phyloP scores from a whole-genome alignment of 2,797 vertebrate genomes.

The Telmatherina bonti region DNA sequence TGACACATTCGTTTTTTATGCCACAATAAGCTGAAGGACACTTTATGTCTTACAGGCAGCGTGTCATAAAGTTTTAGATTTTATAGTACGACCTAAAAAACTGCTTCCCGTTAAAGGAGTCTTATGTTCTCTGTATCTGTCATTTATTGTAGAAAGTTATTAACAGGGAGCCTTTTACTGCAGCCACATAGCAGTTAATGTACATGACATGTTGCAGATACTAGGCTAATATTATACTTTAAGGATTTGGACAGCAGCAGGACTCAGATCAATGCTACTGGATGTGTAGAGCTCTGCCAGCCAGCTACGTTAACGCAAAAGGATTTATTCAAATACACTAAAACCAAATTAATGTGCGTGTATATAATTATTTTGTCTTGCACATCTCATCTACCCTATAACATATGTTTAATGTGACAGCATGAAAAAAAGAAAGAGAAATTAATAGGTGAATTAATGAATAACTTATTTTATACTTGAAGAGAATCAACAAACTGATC shows the following conservation, averaged over 20 bases:
- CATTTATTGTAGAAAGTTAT: neutral
- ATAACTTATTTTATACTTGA: too few relatives aligned
- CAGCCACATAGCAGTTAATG: neutral
- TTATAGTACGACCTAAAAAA: neutral
- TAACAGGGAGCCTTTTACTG: neutral
- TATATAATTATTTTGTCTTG: too few relatives aligned
- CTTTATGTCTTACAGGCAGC: neutral
- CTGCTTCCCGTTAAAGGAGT: neutral
- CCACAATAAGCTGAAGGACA: conserved; percentile 16
- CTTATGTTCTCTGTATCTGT: neutral
- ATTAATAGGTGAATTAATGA: too few relatives aligned
- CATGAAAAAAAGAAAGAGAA: too few relatives aligned
- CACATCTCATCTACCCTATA: too few relatives aligned
- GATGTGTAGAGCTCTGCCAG: neutral
- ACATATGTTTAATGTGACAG: too few relatives aligned
- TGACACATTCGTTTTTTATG: conserved; percentile 23
- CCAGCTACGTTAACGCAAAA: neutral
- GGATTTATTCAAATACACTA: too few relatives aligned
- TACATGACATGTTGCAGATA: neutral
- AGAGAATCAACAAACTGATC: too few relatives aligned
- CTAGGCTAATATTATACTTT: neutral
- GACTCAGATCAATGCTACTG: neutral
- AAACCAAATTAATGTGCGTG: too few relatives aligned
- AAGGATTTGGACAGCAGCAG: neutral
- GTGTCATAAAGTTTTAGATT: conserved; percentile 2